Base-by-base conservation (phyloP, 2,888 invertebrate species). In the Nowickia ferox region DNA sequence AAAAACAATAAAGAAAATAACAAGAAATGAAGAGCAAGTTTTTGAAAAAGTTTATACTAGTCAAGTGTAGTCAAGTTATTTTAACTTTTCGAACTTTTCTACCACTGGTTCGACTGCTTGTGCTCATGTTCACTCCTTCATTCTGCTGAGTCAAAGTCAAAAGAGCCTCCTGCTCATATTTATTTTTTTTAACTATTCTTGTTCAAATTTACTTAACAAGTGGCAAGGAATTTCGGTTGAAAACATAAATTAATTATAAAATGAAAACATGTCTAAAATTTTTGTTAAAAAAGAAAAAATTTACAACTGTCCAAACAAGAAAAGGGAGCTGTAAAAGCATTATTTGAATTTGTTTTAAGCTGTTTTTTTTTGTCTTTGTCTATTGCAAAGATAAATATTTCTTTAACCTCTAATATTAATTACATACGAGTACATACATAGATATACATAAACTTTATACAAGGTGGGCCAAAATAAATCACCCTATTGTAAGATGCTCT, bases 211-310 rank as follows among this genome's bases (percentile, higher is more conserved):
- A 55, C 59, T 40, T 69, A 71, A 66, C 72, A 78, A 83, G 75
- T 61, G 61, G 46, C 59, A 53, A 83, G 72, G 44, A 61, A 66
- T 63, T 79, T 83, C 19, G 61, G 66, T 44, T 42, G 13, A 75
- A 75, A 83, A 82, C 79, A 83, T 83, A 83, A 80, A 86, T 86
- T 86, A 86, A 83, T 86, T 83, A 86, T 83, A 76, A 77, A 83
- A 79, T 55, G 48, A 66, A 66, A 83, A 83, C 78, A 86, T 83
- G 79, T 80, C 66, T 80, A 72, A 83, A 59, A 78, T 69, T 74
- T 30, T 66, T 59, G 59, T 61, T 61, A 2, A 17, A 44, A 51
- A 40, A 48, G 1, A 17, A 44, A 40, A 40, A 48, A 9, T 22
- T 53, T 19, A 10, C 19, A 75, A 75, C 19, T 55, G 46, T 71